Conservation (phyloP, 2,797 vertebrate genomes). For the Phoeniculus purpureus region DNA sequence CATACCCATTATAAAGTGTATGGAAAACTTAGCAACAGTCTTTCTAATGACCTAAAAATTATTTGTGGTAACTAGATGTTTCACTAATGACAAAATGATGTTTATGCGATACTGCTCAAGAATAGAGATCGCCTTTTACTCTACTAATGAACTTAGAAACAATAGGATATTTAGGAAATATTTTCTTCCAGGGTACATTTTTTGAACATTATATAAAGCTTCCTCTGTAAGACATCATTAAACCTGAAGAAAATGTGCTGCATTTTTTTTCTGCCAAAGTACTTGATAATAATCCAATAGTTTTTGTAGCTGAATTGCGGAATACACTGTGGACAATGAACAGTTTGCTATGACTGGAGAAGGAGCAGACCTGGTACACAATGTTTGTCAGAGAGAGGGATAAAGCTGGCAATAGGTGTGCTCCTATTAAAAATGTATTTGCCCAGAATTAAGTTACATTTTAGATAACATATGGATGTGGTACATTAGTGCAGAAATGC, state of each 20-base stretch:
- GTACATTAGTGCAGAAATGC: background rate
- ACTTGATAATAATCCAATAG: background rate
- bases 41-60: background rate
- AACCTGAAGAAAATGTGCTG: background rate
- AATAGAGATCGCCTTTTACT: background rate
- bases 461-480: background rate
- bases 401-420: background rate
- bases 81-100: background rate
- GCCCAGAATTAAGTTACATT: background rate
- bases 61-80: background rate
- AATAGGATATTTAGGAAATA: background rate
- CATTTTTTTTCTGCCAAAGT: background rate
- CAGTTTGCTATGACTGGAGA: background rate
- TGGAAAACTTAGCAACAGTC: background rate
- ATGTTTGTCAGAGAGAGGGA: background rate
- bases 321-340: background rate
- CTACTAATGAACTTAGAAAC: background rate
- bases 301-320: background rate
- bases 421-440: background rate
- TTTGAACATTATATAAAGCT: background rate
- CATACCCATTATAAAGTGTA: background rate
- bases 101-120: background rate
- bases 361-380: background rate
- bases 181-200: background rate
- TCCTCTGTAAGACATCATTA: background rate